phyloP scores from a whole-genome alignment of 1,140 invertebrate species.

The Drosophila mayri region DNA sequence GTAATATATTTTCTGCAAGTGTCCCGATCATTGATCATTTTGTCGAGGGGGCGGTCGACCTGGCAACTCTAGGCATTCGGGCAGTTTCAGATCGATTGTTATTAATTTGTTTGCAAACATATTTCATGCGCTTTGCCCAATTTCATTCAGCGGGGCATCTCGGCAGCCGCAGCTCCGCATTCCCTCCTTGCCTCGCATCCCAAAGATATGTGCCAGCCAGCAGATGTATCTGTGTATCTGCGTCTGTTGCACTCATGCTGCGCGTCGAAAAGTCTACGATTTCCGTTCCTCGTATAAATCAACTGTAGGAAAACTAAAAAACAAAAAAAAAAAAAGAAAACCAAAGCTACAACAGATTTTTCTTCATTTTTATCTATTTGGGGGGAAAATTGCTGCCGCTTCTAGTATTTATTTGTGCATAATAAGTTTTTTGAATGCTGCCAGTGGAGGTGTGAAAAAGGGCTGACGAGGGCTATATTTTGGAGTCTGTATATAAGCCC shows the following conservation, averaged over 20 bases:
- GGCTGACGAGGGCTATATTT: not conserved
- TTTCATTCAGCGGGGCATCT: conserved; percentile 57
- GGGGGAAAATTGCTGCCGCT: conserved; percentile 39
- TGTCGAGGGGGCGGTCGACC: conserved; percentile 8
- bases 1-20: not conserved
- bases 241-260: conserved; percentile 80
- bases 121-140: conserved; percentile 75
- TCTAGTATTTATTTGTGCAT: conserved; percentile 78
- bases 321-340: conserved; percentile 3
- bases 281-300: conserved; percentile 80
- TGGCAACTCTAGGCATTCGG: conserved; percentile 23
- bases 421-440: conserved; percentile 72
- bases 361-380: conserved; percentile 76
- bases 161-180: not conserved
- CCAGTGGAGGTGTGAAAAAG: conserved; percentile 11
- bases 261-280: conserved; percentile 83
- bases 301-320: conserved; percentile 47
- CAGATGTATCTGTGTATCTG: conserved; percentile 47
- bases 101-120: conserved; percentile 83
- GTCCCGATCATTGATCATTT: conserved; percentile 44
- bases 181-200: conserved; percentile 12
- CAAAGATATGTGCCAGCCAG: conserved; percentile 33
- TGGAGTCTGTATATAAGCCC: too few relatives aligned
- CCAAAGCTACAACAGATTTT: conserved; percentile 57
- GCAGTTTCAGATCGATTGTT: conserved; percentile 77